phyloP scores from a whole-genome alignment of 2,888 invertebrate genomes.

The Graphium colonna region DNA sequence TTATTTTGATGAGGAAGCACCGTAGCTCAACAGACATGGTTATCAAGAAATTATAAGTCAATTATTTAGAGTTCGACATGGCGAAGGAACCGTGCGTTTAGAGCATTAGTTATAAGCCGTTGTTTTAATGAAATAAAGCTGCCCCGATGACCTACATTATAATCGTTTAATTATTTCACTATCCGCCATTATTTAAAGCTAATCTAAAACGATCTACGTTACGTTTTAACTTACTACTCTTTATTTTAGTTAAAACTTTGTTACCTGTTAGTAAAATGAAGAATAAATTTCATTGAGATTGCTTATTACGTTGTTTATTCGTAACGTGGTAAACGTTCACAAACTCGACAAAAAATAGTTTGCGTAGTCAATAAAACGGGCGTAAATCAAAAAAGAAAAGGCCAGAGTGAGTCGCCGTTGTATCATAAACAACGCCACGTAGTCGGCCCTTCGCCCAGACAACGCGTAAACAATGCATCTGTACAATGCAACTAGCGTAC shows the following conservation, averaged over 20 bases:
- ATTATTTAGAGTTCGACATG: background rate
- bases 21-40: background rate
- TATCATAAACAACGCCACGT: conserved; percentile 32
- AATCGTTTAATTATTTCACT: background rate
- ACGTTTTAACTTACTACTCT: too few relatives aligned
- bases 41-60: background rate
- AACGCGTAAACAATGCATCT: conserved; percentile 20
- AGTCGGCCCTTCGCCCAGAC: conserved; percentile 28
- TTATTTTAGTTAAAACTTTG: too few relatives aligned
- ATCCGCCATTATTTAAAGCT: background rate
- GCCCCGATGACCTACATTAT: background rate
- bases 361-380: background rate
- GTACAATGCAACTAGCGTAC: conserved; percentile 21
- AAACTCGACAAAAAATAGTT: background rate
- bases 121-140: background rate
- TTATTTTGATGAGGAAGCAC: background rate
- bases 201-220: too few relatives aligned
- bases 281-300: too few relatives aligned
- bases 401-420: conserved; percentile 23
- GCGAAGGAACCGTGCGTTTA: background rate
- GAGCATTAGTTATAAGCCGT: background rate
- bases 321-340: background rate
- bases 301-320: background rate
- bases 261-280: too few relatives aligned
- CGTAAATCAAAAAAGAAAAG: conserved; percentile 26